Conservation (phyloP, 1,140 invertebrate genomes). For the Aphaenogaster rudis region DNA sequence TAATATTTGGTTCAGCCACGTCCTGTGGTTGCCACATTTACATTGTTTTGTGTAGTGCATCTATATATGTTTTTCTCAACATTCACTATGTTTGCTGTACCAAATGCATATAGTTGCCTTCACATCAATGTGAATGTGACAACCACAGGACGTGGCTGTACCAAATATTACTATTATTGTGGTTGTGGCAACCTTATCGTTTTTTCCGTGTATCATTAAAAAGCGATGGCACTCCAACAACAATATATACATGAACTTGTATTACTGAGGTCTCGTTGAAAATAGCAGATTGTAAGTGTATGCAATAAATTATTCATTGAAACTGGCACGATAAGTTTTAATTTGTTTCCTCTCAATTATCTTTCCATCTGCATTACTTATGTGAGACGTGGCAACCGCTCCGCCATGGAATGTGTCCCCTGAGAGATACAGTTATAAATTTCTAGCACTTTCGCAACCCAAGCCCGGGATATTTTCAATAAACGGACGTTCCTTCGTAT, state of each 20-base stretch:
- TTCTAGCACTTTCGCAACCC: conserved; percentile 38
- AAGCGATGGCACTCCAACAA: not conserved
- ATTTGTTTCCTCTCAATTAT: conserved; percentile 60
- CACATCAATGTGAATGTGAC: no score
- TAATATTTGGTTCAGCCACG: no score
- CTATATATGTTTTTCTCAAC: no score
- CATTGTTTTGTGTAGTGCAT: no score
- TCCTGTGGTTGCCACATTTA: no score
- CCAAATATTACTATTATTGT: no score
- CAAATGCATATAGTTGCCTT: no score
- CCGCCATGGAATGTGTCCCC: conserved; percentile 29
- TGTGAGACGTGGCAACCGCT: conserved; percentile 24
- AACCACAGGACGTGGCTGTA: no score
- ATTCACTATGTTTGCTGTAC: no score
- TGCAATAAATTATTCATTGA: conserved; percentile 62
- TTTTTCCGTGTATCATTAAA: not conserved
- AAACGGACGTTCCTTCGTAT: conserved; percentile 7
- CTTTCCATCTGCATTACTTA: conserved; percentile 59
- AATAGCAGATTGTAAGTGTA: conserved; percentile 25
- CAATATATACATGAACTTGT: not conserved
- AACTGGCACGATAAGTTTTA: conserved; percentile 49
- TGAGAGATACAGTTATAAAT: conserved; percentile 53
- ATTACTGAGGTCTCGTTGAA: not conserved
- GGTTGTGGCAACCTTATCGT: no score
- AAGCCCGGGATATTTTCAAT: conserved; percentile 51